Evolutionary conservation across 1,140 invertebrate species (phyloP).

Genomic region (Drosophila guanche): DNA sequence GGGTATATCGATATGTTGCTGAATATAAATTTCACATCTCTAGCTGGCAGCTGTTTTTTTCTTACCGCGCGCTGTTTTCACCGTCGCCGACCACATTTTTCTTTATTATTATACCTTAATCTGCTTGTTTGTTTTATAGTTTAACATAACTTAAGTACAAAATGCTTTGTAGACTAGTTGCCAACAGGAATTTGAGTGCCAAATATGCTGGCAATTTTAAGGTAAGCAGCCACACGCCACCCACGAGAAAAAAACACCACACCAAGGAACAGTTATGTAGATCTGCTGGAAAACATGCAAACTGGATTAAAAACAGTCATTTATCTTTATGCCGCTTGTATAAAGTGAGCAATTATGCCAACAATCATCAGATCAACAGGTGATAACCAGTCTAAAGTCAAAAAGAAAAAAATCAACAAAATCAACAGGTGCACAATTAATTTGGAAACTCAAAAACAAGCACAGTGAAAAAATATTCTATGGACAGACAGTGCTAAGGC

Average conservation of each 20-base stretch:
- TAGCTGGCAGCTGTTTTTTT: too few species aligned
- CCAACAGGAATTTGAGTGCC: neutral
- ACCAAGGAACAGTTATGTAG: neutral
- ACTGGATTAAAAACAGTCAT: neutral
- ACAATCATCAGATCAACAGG: constrained; percentile 12
- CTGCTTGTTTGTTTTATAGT: constrained; percentile 3
- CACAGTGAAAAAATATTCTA: neutral
- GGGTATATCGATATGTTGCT: too few species aligned
- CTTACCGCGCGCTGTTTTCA: too few species aligned
- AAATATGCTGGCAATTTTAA: constrained; percentile 12
- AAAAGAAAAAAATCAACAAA: neutral
- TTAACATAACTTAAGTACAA: constrained; percentile 20
- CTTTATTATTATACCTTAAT: constrained; percentile 3
- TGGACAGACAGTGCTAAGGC: too few species aligned
- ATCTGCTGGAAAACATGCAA: constrained; percentile 7
- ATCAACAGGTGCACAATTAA: constrained; percentile 22
- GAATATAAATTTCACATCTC: too few species aligned
- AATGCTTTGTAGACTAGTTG: constrained; percentile 27
- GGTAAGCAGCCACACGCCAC: constrained; percentile 3
- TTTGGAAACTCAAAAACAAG: constrained; percentile 3
- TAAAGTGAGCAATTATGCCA: constrained; percentile 9
- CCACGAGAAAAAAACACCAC: neutral
- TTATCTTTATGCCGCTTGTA: constrained; percentile 4
- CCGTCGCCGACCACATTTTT: too few species aligned
- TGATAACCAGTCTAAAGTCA: constrained; percentile 16